Conservation (phyloP, 2,113 vertebrate genomes). For the Phyllopteryx taeniolatus region DNA sequence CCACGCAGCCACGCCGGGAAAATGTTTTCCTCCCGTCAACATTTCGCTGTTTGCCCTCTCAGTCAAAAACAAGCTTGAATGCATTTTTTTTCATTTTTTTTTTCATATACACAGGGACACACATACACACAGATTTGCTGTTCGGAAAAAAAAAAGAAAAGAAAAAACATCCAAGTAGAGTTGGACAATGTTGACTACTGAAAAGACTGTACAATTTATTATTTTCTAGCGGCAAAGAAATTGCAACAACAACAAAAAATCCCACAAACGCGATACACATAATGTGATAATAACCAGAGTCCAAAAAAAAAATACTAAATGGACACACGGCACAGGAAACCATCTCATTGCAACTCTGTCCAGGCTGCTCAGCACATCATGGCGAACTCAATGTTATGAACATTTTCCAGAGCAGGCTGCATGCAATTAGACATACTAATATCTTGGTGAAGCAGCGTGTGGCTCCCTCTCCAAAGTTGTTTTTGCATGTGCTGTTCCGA, state of each 20-base stretch:
- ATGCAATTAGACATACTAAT: too few species aligned
- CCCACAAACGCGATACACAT: too few species aligned
- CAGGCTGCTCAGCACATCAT: too few species aligned
- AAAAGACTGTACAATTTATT: neutral
- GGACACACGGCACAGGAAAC: too few species aligned
- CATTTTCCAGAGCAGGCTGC: too few species aligned
- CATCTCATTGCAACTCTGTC: too few species aligned
- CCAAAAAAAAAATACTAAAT: too few species aligned
- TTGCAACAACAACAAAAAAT: slow-evolving; percentile 25
- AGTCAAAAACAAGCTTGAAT: slow-evolving; percentile 41
- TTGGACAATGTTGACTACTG: neutral
- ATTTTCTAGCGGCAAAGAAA: slow-evolving; percentile 1
- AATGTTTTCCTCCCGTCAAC: slow-evolving; percentile 43
- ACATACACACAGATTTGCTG: slow-evolving; percentile 19
- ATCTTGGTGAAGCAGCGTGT: too few species aligned
- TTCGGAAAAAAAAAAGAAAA: neutral
- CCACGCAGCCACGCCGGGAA: slow-evolving; percentile 36
- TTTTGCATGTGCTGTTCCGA: too few species aligned
- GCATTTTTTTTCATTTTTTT: slow-evolving; percentile 15
- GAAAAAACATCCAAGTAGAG: neutral
- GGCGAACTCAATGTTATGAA: too few species aligned
- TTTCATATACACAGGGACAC: slow-evolving; percentile 6
- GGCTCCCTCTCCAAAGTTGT: too few species aligned
- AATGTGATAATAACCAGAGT: too few species aligned
- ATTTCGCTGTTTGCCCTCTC: slow-evolving; percentile 35